Conservation (phyloP, 2,113 vertebrate species). For the Jacana jacana region DNA sequence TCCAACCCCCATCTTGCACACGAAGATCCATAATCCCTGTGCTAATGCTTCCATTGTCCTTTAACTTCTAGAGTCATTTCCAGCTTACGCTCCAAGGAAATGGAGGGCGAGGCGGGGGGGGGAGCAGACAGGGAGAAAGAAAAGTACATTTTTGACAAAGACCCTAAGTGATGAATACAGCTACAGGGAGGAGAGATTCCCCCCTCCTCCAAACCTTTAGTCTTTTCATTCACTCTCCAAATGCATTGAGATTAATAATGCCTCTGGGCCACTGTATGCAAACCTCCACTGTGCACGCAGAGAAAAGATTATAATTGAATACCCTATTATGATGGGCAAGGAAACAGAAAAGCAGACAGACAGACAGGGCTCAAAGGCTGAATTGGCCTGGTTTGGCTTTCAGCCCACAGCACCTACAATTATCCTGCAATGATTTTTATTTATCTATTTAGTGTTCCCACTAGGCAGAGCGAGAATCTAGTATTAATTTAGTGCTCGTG, state of each 20-base stretch:
- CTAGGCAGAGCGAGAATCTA: slow-evolving; percentile 49
- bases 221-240: slow-evolving; percentile 71
- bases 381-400: slow-evolving; percentile 65
- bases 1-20: slow-evolving; percentile 11
- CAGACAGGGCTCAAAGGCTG: slow-evolving; percentile 65
- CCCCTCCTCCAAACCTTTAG: slow-evolving; percentile 1
- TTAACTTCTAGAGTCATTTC: slow-evolving; percentile 60
- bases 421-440: slow-evolving; percentile 72
- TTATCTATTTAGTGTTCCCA: slow-evolving; percentile 75
- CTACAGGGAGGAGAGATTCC: slow-evolving; percentile 47
- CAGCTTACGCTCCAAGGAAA: slow-evolving; percentile 55
- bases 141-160: slow-evolving; percentile 73
- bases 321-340: slow-evolving; percentile 69
- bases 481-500: slow-evolving; percentile 70
- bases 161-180: slow-evolving; percentile 71
- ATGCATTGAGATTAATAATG: slow-evolving; percentile 72
- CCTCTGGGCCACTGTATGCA: slow-evolving; percentile 73
- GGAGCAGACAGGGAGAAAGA: slow-evolving; percentile 4
- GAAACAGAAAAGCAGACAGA: slow-evolving; percentile 50
- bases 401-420: slow-evolving; percentile 74
- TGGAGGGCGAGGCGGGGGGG: neutral
- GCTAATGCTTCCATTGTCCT: slow-evolving; percentile 59
- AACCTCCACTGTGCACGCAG: slow-evolving; percentile 66
- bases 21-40: slow-evolving; percentile 53
- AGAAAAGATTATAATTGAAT: slow-evolving; percentile 78